These are phyloP conservation scores for Cynopterus sphinx DNA, from an alignment of 2,797 vertebrate genomes.

Conservation along the genomic window DNA sequence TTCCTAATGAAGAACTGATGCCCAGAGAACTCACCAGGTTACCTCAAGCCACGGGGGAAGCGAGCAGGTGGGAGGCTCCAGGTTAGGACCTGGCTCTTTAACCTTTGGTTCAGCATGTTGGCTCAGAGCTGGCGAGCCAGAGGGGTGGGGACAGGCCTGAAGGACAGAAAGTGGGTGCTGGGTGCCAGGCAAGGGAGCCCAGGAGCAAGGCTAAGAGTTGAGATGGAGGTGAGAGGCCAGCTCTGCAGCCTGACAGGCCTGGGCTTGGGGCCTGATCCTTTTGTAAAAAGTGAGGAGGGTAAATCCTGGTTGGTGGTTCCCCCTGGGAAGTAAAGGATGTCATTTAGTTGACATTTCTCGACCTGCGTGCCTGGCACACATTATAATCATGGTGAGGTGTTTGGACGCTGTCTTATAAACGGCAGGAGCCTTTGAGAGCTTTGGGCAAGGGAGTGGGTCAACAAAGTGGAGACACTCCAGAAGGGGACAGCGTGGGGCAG, in stretches of 20 bases:
- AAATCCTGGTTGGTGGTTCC: neutral
- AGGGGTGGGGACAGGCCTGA: too few species aligned
- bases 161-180: neutral
- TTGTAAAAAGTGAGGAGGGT: neutral
- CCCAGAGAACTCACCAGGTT: neutral
- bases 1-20: neutral
- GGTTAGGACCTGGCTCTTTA: neutral
- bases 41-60: neutral
- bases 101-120: neutral
- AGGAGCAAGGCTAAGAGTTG: neutral
- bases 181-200: neutral
- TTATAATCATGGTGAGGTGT: neutral
- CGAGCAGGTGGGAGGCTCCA: neutral
- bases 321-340: neutral
- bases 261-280: neutral
- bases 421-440: neutral
- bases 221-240: neutral
- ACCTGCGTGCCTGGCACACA: fast-evolving
- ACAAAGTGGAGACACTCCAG: fast-evolving
- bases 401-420: neutral
- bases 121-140: neutral
- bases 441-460: neutral
- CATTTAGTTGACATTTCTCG: neutral
- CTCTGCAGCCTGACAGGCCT: neutral
- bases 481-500: fast-evolving